Conservation (phyloP, 2,797 vertebrate species). For the Geotrypetes seraphini region DNA sequence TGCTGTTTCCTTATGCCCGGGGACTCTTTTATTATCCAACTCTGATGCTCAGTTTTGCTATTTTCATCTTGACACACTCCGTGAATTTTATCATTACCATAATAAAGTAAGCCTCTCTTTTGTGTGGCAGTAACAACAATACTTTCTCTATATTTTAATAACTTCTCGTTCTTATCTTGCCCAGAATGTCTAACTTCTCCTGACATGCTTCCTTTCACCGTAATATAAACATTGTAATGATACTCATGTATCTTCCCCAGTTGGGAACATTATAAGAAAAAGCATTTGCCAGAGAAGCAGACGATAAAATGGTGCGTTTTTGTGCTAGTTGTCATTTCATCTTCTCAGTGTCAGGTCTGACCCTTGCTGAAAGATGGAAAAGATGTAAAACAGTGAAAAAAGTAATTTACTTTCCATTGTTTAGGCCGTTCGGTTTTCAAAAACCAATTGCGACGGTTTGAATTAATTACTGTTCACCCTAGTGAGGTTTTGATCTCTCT, state of each 20-base stretch:
- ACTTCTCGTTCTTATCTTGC: conserved; percentile 70
- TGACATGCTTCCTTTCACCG: conserved; percentile 68
- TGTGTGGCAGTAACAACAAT: conserved; percentile 54
- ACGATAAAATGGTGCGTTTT: conserved; percentile 33
- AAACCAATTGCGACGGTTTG: conserved; percentile 41
- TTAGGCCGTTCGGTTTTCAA: conserved; percentile 38
- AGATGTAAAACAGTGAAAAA: conserved; percentile 36
- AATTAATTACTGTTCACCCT: conserved; percentile 38
- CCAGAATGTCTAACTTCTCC: conserved; percentile 60
- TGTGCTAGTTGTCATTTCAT: conserved; percentile 35
- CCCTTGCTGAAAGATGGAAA: conserved; percentile 28
- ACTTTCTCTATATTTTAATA: conserved; percentile 77
- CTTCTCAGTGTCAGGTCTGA: conserved; percentile 28
- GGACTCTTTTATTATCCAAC: background rate
- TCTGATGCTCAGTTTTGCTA: background rate
- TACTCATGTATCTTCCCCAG: conserved; percentile 28
- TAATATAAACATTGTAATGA: conserved; percentile 47
- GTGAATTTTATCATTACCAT: conserved; percentile 77
- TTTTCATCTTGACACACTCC: conserved; percentile 36
- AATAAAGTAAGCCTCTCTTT: conserved; percentile 66
- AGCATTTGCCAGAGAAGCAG: conserved; percentile 30
- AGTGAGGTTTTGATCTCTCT: conserved; percentile 24
- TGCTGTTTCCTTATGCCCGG: background rate
- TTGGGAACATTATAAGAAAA: conserved; percentile 31
- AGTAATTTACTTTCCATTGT: conserved; percentile 39